Percentiles rank a stretch among this genome's conserved stretches.
phyloP scores from a whole-genome alignment of 1,140 invertebrate species.

The Acromyrmex heyeri region DNA sequence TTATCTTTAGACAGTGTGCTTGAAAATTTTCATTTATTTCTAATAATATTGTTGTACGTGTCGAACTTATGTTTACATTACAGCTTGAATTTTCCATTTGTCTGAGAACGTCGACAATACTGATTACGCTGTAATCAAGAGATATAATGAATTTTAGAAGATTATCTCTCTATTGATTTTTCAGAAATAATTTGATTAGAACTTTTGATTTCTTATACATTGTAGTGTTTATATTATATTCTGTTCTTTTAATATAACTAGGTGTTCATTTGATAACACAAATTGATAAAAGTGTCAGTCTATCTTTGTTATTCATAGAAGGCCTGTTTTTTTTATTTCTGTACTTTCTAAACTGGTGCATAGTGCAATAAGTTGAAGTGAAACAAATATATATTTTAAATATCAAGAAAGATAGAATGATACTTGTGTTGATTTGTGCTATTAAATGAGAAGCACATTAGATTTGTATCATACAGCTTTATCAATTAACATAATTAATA shows the following conservation, averaged over 20 bases:
- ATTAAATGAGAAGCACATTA: too few species aligned
- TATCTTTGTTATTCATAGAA: too few species aligned
- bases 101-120: background rate
- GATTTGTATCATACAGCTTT: background rate
- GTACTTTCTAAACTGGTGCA: too few species aligned
- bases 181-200: background rate
- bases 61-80: slow-evolving; percentile 25
- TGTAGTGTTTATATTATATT: slow-evolving; percentile 5
- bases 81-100: background rate
- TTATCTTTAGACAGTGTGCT: too few species aligned
- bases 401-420: too few species aligned
- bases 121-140: background rate
- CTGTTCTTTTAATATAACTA: slow-evolving; percentile 16
- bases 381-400: too few species aligned
- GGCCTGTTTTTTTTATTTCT: too few species aligned
- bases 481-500: background rate
- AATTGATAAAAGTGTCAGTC: too few species aligned
- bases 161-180: background rate
- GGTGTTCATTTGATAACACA: too few species aligned
- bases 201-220: background rate
- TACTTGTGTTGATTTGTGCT: too few species aligned
- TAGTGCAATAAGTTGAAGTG: too few species aligned
- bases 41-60: background rate
- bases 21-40: background rate
- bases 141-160: background rate